Base-by-base conservation (phyloP, 2,797 vertebrate species). In the Pseudochaenichthys georgianus region DNA sequence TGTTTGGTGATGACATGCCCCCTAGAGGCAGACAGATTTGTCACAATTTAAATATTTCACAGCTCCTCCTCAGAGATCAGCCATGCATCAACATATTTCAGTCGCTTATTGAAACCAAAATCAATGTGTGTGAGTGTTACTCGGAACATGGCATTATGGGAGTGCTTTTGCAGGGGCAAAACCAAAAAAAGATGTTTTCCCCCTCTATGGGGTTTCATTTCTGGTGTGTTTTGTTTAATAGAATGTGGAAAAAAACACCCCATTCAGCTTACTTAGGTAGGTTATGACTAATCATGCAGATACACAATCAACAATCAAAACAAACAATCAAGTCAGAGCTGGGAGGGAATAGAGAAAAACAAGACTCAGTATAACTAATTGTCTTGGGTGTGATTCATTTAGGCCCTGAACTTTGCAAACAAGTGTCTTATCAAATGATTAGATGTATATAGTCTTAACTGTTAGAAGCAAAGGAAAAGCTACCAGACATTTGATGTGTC, bases 81-180 rank as follows among this genome's bases (percentile, higher is more conserved):
- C 21, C 51, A 62, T 63, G 59, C 50, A 0, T 77, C 51, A 64
- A 77, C 21, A 0, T 59, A 82, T 85, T 84, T 85, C 78, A 70
- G 65, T 77, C 67, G 23, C 46, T 53, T 53, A 65, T 10, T 77
- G 74, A 82, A 70, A 70, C 38, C 51, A 68, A 70, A 85, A 85
- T 86, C 84, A 46, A 91, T 82, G 74, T 17, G 1, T 81, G 66
- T 4, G 46, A 83, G 78, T 50, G 77, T 10, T 84, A 78, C 71
- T 74, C 0, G 31, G 60, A 82, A 8, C 87, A 78, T 72, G 9
- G 66, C 54, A 75, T 84, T 78, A 73, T 41, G 78, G 70, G 28
- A 69, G 65, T 70, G 67, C 57, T 75, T 69, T 45, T 75, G 64
- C 45, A 19, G 47, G 63, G 58, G 19, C 55, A 60, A 69, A 38